These are phyloP conservation scores for Hemithea aestivaria DNA, from an alignment of 2,888 invertebrate genomes.

Conservation along the genomic window DNA sequence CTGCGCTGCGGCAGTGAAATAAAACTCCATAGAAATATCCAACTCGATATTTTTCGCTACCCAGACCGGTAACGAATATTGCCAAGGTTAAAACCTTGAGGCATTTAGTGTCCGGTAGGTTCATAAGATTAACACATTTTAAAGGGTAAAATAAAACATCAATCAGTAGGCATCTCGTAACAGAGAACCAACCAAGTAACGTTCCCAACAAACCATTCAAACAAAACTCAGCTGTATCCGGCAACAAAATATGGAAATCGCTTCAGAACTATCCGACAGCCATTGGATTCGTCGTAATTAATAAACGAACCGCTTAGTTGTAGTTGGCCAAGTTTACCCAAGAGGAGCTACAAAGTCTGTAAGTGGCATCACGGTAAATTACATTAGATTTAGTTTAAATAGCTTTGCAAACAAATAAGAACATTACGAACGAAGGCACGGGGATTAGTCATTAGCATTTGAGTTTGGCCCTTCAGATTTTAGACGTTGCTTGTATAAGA, in stretches of 20 bases:
- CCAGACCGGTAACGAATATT: too few species aligned
- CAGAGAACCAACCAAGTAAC: too few species aligned
- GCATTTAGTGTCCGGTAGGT: too few species aligned
- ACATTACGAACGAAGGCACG: neutral
- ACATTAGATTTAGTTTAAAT: slow-evolving; percentile 25
- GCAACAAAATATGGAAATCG: slow-evolving; percentile 28
- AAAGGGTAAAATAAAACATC: too few species aligned
- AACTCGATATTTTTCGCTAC: too few species aligned
- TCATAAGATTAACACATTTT: too few species aligned
- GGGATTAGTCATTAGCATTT: neutral
- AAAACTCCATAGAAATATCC: too few species aligned
- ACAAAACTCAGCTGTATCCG: slow-evolving; percentile 21
- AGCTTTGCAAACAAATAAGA: slow-evolving; percentile 15
- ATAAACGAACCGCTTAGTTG: slow-evolving; percentile 30
- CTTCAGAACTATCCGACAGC: slow-evolving; percentile 18
- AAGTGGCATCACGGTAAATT: slow-evolving; percentile 27
- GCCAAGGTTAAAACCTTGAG: too few species aligned
- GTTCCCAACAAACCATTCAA: slow-evolving; percentile 15
- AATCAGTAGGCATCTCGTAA: too few species aligned
- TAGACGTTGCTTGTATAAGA: too few species aligned
- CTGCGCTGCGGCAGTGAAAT: too few species aligned
- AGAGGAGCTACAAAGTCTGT: slow-evolving; percentile 28
- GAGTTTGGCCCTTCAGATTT: neutral
- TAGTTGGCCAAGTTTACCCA: slow-evolving; percentile 28
- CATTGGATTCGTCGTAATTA: slow-evolving; percentile 29